These are phyloP conservation scores for Eupeodes corollae DNA, from an alignment of 1,140 invertebrate species.

Conservation along the genomic window DNA sequence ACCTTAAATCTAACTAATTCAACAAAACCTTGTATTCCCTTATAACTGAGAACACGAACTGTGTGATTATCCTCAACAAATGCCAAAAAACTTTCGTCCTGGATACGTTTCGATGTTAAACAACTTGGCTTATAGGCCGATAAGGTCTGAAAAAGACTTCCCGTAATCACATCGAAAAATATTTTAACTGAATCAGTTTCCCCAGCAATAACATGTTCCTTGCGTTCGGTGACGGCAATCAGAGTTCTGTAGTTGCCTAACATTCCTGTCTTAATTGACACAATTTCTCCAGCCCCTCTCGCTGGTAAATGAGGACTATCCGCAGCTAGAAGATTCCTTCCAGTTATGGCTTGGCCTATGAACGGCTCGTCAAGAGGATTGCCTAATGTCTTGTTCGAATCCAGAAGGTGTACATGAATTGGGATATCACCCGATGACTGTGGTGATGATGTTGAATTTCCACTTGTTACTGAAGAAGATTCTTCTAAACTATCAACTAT, in stretches of 20 bases:
- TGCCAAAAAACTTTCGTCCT: constrained; percentile 25
- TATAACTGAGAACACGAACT: constrained; percentile 23
- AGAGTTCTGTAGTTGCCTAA: background rate
- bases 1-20: constrained; percentile 13
- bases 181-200: background rate
- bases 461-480: too few species aligned
- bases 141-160: constrained; percentile 23
- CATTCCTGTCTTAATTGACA: constrained; percentile 1
- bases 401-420: too few species aligned
- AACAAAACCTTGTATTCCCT: constrained; percentile 29
- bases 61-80: constrained; percentile 24
- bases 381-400: background rate
- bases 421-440: too few species aligned
- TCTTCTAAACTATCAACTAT: too few species aligned
- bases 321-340: background rate
- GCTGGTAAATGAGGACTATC: constrained; percentile 1
- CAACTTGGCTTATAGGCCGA: constrained; percentile 14
- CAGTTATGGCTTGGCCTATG: background rate
- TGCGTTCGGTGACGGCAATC: constrained; percentile 2
- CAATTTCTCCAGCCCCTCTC: constrained; percentile 6
- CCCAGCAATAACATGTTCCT: background rate
- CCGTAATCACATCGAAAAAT: constrained; percentile 6
- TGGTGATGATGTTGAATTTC: too few species aligned
- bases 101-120: constrained; percentile 17
- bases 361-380: background rate